Evolutionary conservation across 2,113 vertebrate species (phyloP).

Genomic region (Pygoscelis adeliae): DNA sequence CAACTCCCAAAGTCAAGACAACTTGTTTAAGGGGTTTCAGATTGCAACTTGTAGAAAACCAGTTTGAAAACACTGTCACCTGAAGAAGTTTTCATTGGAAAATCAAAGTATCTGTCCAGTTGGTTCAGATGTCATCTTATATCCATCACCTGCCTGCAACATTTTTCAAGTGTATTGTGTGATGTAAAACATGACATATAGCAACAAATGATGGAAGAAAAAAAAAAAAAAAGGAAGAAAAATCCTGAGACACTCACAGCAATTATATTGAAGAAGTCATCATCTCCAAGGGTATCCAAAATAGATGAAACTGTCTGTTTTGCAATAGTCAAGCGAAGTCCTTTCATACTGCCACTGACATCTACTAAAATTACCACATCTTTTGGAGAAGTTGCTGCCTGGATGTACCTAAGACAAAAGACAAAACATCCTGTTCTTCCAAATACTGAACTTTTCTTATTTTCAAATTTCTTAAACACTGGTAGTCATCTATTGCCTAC

Average conservation of each 20-base stretch:
- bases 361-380: slow-evolving; percentile 97
- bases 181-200: neutral
- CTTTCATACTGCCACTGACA: slow-evolving; percentile 98
- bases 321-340: slow-evolving; percentile 94
- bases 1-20: neutral
- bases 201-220: neutral
- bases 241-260: slow-evolving; percentile 82
- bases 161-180: neutral
- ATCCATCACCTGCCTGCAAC: neutral
- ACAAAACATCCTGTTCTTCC: neutral
- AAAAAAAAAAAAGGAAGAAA: neutral
- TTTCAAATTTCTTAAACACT: neutral
- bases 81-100: neutral
- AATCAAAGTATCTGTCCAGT: neutral
- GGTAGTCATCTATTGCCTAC: slow-evolving; percentile 69
- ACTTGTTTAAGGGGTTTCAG: neutral
- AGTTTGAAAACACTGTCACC: neutral
- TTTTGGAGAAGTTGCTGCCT: slow-evolving; percentile 97
- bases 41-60: neutral
- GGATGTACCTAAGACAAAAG: slow-evolving; percentile 88
- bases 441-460: neutral
- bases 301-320: slow-evolving; percentile 97
- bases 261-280: slow-evolving; percentile 99
- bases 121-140: neutral
- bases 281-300: slow-evolving; percentile 96